Evolutionary conservation across 2,113 vertebrate species (phyloP), one percentile per base, ranked within the genome.

Genomic region (Apeltes quadracus): DNA sequence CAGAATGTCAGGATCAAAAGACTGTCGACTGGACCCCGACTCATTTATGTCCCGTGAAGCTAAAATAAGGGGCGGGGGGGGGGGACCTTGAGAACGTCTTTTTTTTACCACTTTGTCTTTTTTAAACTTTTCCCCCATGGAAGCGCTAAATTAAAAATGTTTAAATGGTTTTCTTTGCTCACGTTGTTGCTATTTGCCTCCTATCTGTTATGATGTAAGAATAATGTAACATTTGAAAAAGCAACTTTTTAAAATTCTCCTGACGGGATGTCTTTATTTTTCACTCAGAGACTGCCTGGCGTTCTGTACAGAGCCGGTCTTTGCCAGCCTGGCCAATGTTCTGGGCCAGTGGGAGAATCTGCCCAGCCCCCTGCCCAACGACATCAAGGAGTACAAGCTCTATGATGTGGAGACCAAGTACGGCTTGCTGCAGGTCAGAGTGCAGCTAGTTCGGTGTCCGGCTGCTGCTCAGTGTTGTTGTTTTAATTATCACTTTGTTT

Each of bases 361-460:
- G 50, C 98, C 97, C 69, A 95, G 94, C 78, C 94, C 97, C 38
- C 79, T 98, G 65, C 95, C 97, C 78, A 92, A 87, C 22, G 96
- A 99, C 62, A 97, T 99, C 87, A 98, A 96, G 87, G 97, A 98
- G 72, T 96, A 98, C 92, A 97, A 97, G 87, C 95, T 99, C 68
- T 98, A 95, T 80, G 96, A 99, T 71, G 96, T 99, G 65, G 98
- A 99, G 92, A 97, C 95, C 44, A 99, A 98, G 90, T 99, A 98
- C 41, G 98, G 98, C 54, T 93, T 99, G 77, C 88, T 99, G 77
- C 98, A 99, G 97, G 98, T 99, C 91, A 92, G 92, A n/a, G 4
- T 18, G 15, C 22, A 39, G 8, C 50, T 36, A 10, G 7, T 23
- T 61, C 25, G 4, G n/a, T 41, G 9, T 48, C 13, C 6, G 22